Conservation (phyloP, 2,888 invertebrate species). For the Agriopis aurantiaria region DNA sequence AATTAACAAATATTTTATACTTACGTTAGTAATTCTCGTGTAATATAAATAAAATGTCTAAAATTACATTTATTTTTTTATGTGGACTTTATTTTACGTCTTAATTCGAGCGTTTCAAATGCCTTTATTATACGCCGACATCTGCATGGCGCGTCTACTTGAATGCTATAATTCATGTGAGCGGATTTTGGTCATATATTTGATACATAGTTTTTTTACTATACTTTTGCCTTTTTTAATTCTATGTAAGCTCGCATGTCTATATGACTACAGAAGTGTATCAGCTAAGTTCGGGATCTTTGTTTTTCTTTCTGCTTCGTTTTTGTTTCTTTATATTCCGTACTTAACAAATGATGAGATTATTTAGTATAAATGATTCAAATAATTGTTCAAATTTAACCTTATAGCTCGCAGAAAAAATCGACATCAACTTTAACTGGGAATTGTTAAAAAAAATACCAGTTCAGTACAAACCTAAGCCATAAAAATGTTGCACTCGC, state of each 20-base stretch:
- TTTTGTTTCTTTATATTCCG: slow-evolving; percentile 44
- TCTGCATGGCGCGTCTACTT: background rate
- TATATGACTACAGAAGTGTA: slow-evolving; percentile 37
- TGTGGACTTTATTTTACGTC: background rate
- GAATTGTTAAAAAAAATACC: slow-evolving; percentile 18
- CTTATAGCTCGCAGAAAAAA: background rate
- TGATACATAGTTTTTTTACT: slow-evolving; percentile 9
- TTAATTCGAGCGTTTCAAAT: background rate
- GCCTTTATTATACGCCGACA: background rate
- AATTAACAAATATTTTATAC: no score
- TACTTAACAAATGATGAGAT: slow-evolving; percentile 62
- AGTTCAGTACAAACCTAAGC: slow-evolving; percentile 80
- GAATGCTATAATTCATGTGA: background rate
- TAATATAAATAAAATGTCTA: no score
- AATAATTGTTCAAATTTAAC: slow-evolving; percentile 5
- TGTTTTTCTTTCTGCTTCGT: slow-evolving; percentile 18
- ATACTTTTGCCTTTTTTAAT: slow-evolving; percentile 17
- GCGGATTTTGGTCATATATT: slow-evolving; percentile 13
- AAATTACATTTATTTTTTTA: no score
- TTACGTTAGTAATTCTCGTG: no score
- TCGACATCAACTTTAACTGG: background rate
- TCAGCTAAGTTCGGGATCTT: slow-evolving; percentile 3
- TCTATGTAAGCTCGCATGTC: slow-evolving; percentile 55
- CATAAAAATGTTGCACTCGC: slow-evolving; percentile 72
- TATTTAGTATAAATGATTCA: slow-evolving; percentile 38